Percentiles rank a stretch among this genome's conserved stretches.
These are phyloP conservation scores for Apantesis nais DNA, from an alignment of 2,888 invertebrate species.

Conservation along the genomic window DNA sequence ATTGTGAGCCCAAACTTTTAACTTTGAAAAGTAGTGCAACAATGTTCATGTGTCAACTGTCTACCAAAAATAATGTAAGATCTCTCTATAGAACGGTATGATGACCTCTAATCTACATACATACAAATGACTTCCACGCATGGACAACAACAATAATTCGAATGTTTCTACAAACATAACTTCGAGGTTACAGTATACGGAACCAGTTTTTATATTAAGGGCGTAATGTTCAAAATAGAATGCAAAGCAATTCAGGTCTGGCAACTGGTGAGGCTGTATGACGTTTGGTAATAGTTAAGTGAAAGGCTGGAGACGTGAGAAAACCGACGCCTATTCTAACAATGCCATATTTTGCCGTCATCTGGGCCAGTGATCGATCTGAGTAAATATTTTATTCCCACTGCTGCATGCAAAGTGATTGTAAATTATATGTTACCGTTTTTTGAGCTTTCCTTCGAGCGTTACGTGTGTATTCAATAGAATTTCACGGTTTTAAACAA, in stretches of 20 bases:
- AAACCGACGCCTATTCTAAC: slow-evolving; percentile 80
- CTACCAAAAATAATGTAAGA: slow-evolving; percentile 65
- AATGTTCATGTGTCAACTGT: slow-evolving; percentile 68
- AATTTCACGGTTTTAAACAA: slow-evolving; percentile 40
- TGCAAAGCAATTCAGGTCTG: slow-evolving; percentile 15
- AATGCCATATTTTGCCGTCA: slow-evolving; percentile 82
- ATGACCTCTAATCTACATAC: slow-evolving; percentile 83
- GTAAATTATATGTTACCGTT: slow-evolving; percentile 56
- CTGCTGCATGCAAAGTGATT: slow-evolving; percentile 66
- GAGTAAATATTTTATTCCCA: slow-evolving; percentile 77
- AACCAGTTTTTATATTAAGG: slow-evolving; percentile 33
- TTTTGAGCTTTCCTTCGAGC: slow-evolving; percentile 28
- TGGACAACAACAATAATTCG: slow-evolving; percentile 81
- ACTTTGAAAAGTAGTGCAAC: slow-evolving; percentile 62
- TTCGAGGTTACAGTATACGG: slow-evolving; percentile 15
- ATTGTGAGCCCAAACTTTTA: slow-evolving; percentile 42
- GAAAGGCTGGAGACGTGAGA: slow-evolving; percentile 83
- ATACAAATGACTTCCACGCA: slow-evolving; percentile 81
- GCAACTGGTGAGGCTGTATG: slow-evolving; percentile 45
- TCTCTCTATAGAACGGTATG: slow-evolving; percentile 73
- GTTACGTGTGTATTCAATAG: slow-evolving; percentile 38
- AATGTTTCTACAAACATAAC: slow-evolving; percentile 57
- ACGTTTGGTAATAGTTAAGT: slow-evolving; percentile 81
- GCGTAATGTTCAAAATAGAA: slow-evolving; percentile 56
- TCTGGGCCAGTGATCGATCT: slow-evolving; percentile 80